Conservation (phyloP, 2,113 vertebrate genomes). For the Pionites leucogaster region DNA sequence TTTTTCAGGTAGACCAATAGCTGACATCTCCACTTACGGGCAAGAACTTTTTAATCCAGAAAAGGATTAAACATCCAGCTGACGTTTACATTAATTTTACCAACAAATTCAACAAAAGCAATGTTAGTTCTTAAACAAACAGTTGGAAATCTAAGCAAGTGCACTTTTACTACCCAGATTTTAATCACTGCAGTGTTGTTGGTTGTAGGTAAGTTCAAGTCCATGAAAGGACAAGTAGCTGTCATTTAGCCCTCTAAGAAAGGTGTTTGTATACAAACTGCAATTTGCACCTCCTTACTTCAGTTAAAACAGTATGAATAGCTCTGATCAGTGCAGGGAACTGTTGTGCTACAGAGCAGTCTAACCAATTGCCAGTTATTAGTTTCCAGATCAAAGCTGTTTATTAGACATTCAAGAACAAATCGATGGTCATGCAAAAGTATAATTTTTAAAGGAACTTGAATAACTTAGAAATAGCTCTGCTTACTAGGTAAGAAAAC, state of each 20-base stretch:
- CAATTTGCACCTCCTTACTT: background rate
- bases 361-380: background rate
- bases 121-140: background rate
- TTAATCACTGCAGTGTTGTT: background rate
- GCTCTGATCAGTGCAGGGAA: background rate
- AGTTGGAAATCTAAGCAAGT: background rate
- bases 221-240: background rate
- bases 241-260: background rate
- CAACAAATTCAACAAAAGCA: background rate
- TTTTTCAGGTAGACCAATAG: background rate
- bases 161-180: background rate
- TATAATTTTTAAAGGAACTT: background rate
- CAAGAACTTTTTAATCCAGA: background rate
- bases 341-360: background rate
- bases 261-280: background rate
- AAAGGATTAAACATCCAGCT: background rate
- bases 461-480: background rate
- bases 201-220: background rate
- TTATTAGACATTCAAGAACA: background rate
- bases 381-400: background rate
- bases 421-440: background rate
- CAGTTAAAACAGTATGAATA: background rate
- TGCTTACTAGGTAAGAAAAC: background rate
- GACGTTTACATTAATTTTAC: background rate
- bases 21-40: background rate